Percentiles rank a stretch among this genome's conserved stretches.
phyloP scores from a whole-genome alignment of 2,113 vertebrate species.

The Alaudala cheleensis region DNA sequence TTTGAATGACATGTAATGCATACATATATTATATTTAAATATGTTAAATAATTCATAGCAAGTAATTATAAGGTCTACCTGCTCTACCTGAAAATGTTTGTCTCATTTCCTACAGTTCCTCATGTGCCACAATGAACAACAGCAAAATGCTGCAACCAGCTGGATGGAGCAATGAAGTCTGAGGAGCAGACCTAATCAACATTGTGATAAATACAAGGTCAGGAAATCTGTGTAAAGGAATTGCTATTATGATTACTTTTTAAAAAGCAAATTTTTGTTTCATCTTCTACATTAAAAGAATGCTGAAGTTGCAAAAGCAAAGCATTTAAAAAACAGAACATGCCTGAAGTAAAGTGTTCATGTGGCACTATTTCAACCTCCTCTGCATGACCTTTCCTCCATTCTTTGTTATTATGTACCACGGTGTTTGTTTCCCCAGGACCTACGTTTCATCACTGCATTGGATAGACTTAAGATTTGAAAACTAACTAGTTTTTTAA shows the following conservation, averaged over 20 bases:
- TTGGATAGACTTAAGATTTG: not conserved
- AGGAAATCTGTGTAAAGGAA: not conserved
- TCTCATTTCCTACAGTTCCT: not conserved
- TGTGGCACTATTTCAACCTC: not conserved
- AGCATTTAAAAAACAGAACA: constrained; percentile 25
- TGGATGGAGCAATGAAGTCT: not conserved
- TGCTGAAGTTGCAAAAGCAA: constrained; percentile 23
- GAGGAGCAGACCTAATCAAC: not conserved
- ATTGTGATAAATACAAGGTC: not conserved
- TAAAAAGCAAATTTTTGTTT: not conserved
- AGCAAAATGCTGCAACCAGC: not conserved
- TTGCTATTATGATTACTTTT: not conserved
- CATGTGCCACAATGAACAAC: not conserved
- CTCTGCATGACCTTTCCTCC: not conserved
- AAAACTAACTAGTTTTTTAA: not conserved
- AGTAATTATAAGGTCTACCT: not conserved
- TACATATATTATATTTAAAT: not conserved
- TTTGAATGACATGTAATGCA: not conserved
- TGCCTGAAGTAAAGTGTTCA: constrained; percentile 24
- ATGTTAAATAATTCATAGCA: not conserved
- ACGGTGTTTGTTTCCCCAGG: not conserved
- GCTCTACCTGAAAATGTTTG: not conserved
- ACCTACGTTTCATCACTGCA: not conserved
- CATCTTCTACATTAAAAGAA: constrained; percentile 39
- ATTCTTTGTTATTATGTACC: not conserved